Evolutionary conservation across 2,113 vertebrate genomes (phyloP), one percentile per base, ranked within the genome.

Genomic region (Anarrhichthys ocellatus): DNA sequence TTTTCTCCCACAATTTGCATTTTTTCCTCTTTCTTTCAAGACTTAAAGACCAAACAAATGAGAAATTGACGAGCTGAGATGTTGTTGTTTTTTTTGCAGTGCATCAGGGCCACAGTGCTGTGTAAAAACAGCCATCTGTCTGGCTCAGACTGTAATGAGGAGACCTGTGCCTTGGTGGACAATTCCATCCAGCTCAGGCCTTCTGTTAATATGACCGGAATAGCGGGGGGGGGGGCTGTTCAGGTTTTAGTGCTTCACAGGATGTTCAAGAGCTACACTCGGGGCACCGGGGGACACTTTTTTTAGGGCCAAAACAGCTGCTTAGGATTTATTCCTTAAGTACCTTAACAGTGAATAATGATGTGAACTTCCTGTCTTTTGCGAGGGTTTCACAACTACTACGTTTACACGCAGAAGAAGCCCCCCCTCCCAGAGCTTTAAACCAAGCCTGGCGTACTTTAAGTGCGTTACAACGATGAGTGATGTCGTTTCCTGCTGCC

Each of bases 111-210:
- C 78, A 72, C 68, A 72, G 82, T 76, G 71, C 73, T 79, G n/a
- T 69, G 46, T 78, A 69, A 81, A 34, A 69, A 38, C 76, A 69
- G 78, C 90, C 73, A 81, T 90, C 74, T 87, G 76, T 72, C 73
- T 62, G 24, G 58, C n/a, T 32, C 63, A 15, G 34, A 38, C 52
- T 76, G 52, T 84, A 81, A 90, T 80, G 58, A 82, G 73, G 52
- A 75, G 70, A 83, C 50, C 63, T 83, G 34, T 63, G 38, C 29
- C 65, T 59, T 46, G 36, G 46, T 82, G 72, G 65, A 78, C 64
- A 36, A 17, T 66, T 67, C 27, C 52, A 32, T 64, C 52, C 58
- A 65, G 75, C 63, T 59, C 18, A 63, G 24, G 17, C 50, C 64
- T 73, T 68, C 44, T 73, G 73, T 75, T 48, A 40, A 4, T 10